Evolutionary conservation across 2,113 vertebrate genomes (phyloP), one percentile per base, ranked within the genome.

Genomic region (Brienomyrus brachyistius): DNA sequence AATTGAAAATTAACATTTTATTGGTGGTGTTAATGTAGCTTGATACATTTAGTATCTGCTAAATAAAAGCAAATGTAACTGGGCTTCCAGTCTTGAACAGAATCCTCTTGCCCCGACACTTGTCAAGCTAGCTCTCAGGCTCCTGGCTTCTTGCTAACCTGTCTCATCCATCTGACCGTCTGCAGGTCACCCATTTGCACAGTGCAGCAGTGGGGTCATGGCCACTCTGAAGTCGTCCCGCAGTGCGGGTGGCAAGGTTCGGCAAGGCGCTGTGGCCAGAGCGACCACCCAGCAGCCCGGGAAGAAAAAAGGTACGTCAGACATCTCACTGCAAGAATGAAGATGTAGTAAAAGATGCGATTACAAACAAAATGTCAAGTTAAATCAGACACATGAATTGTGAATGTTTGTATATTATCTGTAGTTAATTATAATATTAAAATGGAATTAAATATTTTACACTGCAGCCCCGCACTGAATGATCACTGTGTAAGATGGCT

Each of bases 121-220:
- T 70, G 62, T 70, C 62, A 31, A 70, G 62, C 62, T 5, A 70
- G 10, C 62, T 31, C n/a, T 70, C 74, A 43, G 74, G 74, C 74
- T 80, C 17, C 74, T 80, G 74, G 35, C 74, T 40, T 40, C 10
- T 70, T 43, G 35, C 74, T 80, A 43, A 80, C 13, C 6, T 1
- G n/a, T 17, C 15, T 77, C 35, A 5, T 43, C 62, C 48, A 11
- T 77, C 11, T 93, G 94, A 91, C 35, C 74, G 19, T 43, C 88
- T 90, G 85, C 94, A 97, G 96, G 94, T 92, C 92, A 95, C 77
- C 93, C 96, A 92, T 96, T 97, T 92, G 95, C 97, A 2, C 92
- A 97, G 50, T 93, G 95, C 48, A 96, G 97, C 92, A 96, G 96
- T 90, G 97, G 97, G 56, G 95, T 97, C 91, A 95, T 97, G 74